Conservation (phyloP, 2,797 vertebrate genomes). For the Sphenopsis melanotis region DNA sequence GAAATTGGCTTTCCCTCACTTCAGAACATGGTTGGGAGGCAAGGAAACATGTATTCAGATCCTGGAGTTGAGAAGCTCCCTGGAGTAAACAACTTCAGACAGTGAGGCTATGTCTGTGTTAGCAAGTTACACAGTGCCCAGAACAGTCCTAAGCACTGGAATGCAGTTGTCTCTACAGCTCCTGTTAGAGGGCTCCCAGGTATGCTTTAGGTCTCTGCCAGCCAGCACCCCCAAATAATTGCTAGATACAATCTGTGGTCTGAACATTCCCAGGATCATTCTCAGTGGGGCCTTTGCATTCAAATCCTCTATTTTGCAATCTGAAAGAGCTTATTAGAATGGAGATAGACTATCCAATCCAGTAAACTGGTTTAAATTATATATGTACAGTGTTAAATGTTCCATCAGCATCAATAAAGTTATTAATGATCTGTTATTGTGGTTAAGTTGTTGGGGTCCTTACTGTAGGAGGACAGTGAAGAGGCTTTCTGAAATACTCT, state of each 20-base stretch:
- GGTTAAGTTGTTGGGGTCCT: background rate
- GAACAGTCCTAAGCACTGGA: background rate
- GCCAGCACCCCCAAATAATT: background rate
- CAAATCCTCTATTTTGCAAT: background rate
- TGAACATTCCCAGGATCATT: background rate
- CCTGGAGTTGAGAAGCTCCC: background rate
- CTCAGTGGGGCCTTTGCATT: background rate
- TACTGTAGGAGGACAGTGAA: background rate
- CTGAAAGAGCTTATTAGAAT: background rate
- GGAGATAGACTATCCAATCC: background rate
- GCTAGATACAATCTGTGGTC: background rate
- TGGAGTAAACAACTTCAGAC: background rate
- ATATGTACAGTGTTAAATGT: background rate
- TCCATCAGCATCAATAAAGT: background rate
- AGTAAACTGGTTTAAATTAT: background rate
- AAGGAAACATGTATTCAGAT: background rate
- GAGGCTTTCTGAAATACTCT: background rate
- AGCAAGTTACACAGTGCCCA: background rate
- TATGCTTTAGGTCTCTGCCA: background rate
- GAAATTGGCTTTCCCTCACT: background rate
- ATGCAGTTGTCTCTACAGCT: background rate
- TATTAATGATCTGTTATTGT: background rate
- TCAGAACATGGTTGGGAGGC: background rate
- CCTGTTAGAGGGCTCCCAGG: background rate
- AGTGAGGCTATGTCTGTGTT: background rate